Conservation (phyloP, 2,888 invertebrate genomes). For the Callyntrura guangdongensis region DNA sequence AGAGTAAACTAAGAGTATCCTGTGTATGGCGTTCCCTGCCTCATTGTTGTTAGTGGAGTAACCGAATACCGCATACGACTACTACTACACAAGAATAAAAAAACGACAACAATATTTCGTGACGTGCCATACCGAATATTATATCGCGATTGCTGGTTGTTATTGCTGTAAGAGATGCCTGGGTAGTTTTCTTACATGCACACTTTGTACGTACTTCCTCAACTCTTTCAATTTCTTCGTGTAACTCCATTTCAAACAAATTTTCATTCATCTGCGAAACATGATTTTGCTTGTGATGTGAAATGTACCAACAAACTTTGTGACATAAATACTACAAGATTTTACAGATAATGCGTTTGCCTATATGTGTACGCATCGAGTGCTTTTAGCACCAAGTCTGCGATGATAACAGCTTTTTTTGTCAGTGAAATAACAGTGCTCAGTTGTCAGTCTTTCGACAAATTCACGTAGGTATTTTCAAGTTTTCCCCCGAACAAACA, state of each 20-base stretch:
- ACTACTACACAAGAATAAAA: constrained; percentile 42
- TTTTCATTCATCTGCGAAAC: constrained; percentile 40
- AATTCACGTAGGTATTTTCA: constrained; percentile 5
- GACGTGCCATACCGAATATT: constrained; percentile 67
- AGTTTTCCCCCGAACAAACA: constrained; percentile 50
- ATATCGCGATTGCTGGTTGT: constrained; percentile 10
- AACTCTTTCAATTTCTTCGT: background rate
- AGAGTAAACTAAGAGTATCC: background rate
- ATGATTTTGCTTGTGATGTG: background rate
- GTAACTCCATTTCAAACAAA: background rate
- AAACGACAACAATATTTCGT: constrained; percentile 34
- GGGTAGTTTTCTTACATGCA: constrained; percentile 8
- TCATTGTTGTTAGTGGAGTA: constrained; percentile 66
- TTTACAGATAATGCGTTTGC: background rate
- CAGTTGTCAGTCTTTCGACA: constrained; percentile 13
- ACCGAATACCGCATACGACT: constrained; percentile 63
- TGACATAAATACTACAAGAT: background rate
- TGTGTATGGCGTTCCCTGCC: background rate
- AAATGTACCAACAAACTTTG: background rate
- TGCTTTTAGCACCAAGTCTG: background rate
- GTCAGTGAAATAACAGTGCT: constrained; percentile 2
- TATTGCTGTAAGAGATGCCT: background rate
- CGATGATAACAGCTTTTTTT: background rate
- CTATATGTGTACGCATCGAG: background rate
- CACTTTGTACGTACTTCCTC: constrained; percentile 1